Evolutionary conservation across 2,797 vertebrate genomes (phyloP).

Genomic region (Calcarius lapponicus): DNA sequence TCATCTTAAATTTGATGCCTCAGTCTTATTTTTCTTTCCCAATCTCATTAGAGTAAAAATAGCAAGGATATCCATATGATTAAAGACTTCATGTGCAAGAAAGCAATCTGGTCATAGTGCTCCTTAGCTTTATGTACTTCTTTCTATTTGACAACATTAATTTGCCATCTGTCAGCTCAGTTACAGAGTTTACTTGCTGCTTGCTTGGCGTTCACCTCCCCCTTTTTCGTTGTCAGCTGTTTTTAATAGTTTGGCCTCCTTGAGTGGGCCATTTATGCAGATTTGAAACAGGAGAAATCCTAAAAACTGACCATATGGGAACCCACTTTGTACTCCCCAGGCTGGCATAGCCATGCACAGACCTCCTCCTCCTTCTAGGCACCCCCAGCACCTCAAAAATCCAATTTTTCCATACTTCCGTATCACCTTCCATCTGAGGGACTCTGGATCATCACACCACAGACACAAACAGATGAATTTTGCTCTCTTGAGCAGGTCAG

Average conservation of each 20-base stretch:
- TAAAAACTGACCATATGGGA: conserved; percentile 49
- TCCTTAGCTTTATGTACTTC: conserved; percentile 64
- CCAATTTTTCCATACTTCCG: not conserved
- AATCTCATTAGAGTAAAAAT: conserved; percentile 72
- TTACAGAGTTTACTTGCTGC: conserved; percentile 65
- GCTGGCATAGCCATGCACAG: conserved; percentile 35
- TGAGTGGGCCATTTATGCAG: conserved; percentile 59
- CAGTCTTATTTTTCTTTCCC: conserved; percentile 58
- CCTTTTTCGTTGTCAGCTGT: conserved; percentile 56
- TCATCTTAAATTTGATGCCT: conserved; percentile 59
- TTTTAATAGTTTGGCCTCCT: conserved; percentile 61
- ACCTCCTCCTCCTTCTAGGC: not conserved
- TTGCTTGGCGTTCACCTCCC: conserved; percentile 50
- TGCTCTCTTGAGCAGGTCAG: not conserved
- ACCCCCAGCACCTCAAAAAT: not conserved
- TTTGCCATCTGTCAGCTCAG: conserved; percentile 71
- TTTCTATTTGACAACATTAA: conserved; percentile 72
- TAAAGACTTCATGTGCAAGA: conserved; percentile 61
- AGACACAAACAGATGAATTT: not conserved
- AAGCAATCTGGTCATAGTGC: conserved; percentile 64
- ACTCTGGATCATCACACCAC: not conserved
- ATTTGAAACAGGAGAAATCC: conserved; percentile 60
- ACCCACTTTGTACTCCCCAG: not conserved
- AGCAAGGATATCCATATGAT: conserved; percentile 60
- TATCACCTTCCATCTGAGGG: not conserved